Evolutionary conservation across 2,797 vertebrate species (phyloP), one percentile per base, ranked within the genome.

Genomic region (Bucorvus abyssinicus): DNA sequence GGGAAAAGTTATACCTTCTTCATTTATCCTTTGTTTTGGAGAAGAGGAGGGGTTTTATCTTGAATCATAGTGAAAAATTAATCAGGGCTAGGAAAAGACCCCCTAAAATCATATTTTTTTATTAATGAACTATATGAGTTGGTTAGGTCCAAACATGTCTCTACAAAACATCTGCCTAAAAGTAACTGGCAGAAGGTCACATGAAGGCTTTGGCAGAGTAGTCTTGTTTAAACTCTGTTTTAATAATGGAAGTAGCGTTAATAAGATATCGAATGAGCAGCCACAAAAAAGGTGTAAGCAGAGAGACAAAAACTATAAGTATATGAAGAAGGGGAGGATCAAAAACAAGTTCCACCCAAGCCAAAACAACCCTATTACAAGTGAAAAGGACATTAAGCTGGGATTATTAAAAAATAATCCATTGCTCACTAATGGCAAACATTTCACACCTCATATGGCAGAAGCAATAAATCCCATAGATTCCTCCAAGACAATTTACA

Each of bases 391-490:
- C 40, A 6, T 92, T 89, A 93, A 77, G 26, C 71, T 88, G 59
- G 93, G 77, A 94, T 96, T 97, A 97, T 96, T 97, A 95, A 97
- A 96, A 97, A 95, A 85, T 90, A 96, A 94, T 94, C 84, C 68
- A 93, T 96, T 97, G 93, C 93, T 96, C 93, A 94, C 47, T 94
- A 97, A 96, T 61, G 80, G 93, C 87, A 97, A 97, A 97, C 91
- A 87, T 95, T 97, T 97, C 95, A 97, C 94, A 97, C 95, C 93
- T 97, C 95, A 93, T 50, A 65, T 96, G 94, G 89, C 93, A 97
- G 93, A 91, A 96, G 96, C 93, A 96, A 97, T 96, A 97, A 95
- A 97, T 96, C 87, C 90, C 81, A 97, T 96, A 95, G 97, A 97
- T 97, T 97, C 92, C 79, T 96, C 60, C n/a, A 87, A 97, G 93